These are phyloP conservation scores for Oryzias woworae DNA, from an alignment of 2,113 vertebrate species.

Conservation along the genomic window DNA sequence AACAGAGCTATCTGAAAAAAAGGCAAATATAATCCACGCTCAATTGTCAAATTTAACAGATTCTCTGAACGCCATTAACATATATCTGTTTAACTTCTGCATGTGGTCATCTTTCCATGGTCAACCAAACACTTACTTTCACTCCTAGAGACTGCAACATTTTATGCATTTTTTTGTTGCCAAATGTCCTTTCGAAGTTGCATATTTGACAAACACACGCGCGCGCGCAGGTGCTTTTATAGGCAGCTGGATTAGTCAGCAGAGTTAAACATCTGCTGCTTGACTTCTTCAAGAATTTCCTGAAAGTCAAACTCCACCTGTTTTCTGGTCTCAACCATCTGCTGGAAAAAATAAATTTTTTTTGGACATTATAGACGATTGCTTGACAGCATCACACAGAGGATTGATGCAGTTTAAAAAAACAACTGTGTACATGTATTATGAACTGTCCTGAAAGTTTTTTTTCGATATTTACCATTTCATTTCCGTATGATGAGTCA, in stretches of 20 bases:
- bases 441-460: conserved; percentile 24
- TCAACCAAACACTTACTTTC: too few relatives aligned
- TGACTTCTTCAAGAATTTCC: conserved; percentile 25
- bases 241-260: conserved; percentile 21
- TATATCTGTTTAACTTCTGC: too few relatives aligned
- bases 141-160: too few relatives aligned
- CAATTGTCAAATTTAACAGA: too few relatives aligned
- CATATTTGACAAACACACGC: conserved; percentile 9
- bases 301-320: conserved; percentile 32
- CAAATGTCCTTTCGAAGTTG: conserved; percentile 4
- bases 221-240: conserved; percentile 6
- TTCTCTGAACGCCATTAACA: too few relatives aligned
- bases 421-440: conserved; percentile 18
- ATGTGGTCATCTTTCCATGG: too few relatives aligned
- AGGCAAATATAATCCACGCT: too few relatives aligned
- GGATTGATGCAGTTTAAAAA: conserved; percentile 22
- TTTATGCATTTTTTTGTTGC: too few relatives aligned
- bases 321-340: conserved; percentile 5
- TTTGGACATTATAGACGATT: conserved; percentile 23
- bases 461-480: conserved; percentile 31
- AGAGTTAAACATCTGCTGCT: conserved; percentile 19
- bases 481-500: conserved; percentile 25
- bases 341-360: not conserved
- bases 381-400: conserved; percentile 18
- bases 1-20: too few relatives aligned